Evolutionary conservation across 2,113 vertebrate genomes (phyloP), one percentile per base, ranked within the genome.

Genomic region (Onychostoma macrolepis): DNA sequence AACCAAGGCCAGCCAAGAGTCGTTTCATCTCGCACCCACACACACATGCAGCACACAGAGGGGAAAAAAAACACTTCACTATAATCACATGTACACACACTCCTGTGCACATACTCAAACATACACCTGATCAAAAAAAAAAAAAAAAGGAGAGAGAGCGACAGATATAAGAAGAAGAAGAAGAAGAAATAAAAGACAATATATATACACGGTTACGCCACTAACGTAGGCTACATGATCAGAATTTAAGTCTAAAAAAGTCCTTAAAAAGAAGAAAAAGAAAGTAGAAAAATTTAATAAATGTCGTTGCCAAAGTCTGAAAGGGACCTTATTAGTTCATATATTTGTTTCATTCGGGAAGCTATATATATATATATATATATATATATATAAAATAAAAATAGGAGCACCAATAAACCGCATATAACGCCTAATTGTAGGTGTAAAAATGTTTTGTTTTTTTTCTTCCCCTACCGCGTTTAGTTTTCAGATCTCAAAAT

Each of bases 21-120:
- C 92, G 90, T 92, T 93, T 95, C 93, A 95, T 90, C 92, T 95
- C 92, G 92, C 94, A 95, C 93, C 94, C 92, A 91, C 93, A 92
- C 91, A 94, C 93, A 93, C 91, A 93, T 93, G 93, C 69, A 56
- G 41, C 24, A 86, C 72, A 75, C 67, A 77, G 69, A 75, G 82
- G 26, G 48, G 7, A 0, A 26, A 88, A 87, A 87, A 43, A 43
- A 84, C 67, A 87, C 80, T 56, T 45, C 48, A 74, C 56, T 65
- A 43, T 58, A 65, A 69, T 74, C 86, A 77, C 87, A 85, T 89
- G 74, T 84, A 48, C 85, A 87, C 88, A 92, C 87, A 84, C 85
- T 24, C 75, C 85, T 77, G 85, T 84, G 84, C 67, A 86, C 85
- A 69, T 36, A 86, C 28, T 15, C 67, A 38, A 72, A 80, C 0